phyloP scores from a whole-genome alignment of 2,888 invertebrate species.

The Drosophila mimica region DNA sequence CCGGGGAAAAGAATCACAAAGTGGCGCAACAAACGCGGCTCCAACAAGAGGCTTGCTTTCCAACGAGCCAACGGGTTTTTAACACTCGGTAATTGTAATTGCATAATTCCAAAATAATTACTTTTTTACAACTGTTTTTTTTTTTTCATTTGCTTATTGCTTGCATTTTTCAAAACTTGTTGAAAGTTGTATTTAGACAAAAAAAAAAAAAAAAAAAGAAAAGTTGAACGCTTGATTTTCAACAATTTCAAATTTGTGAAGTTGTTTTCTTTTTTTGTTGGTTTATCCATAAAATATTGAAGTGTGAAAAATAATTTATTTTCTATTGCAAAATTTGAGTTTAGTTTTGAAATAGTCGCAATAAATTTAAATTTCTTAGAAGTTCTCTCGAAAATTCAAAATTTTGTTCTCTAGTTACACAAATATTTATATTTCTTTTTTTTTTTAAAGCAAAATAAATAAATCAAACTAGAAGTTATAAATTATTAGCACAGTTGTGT shows the following conservation, averaged over 20 bases:
- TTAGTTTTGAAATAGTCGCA: neutral
- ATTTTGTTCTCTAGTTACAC: neutral
- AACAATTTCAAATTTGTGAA: neutral
- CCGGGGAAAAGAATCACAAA: conserved; percentile 2
- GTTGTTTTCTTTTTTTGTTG: neutral
- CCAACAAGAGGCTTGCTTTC: conserved; percentile 4
- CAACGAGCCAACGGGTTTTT: conserved; percentile 2
- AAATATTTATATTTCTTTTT: neutral
- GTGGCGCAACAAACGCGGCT: neutral
- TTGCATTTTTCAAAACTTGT: neutral
- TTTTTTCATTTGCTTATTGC: neutral
- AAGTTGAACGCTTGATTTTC: neutral
- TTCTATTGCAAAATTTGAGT: neutral
- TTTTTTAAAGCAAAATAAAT: neutral
- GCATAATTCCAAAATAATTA: neutral
- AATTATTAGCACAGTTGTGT: neutral
- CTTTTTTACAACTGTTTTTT: neutral
- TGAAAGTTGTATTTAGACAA: neutral
- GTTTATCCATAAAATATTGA: neutral
- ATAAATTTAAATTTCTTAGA: neutral
- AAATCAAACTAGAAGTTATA: neutral
- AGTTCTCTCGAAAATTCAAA: neutral
- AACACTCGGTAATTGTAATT: neutral
- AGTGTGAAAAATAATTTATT: neutral
- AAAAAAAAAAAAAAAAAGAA: neutral